Evolutionary conservation across 1,140 invertebrate species (phyloP), one percentile per base, ranked within the genome.

Genomic region (Aphis gossypii): DNA sequence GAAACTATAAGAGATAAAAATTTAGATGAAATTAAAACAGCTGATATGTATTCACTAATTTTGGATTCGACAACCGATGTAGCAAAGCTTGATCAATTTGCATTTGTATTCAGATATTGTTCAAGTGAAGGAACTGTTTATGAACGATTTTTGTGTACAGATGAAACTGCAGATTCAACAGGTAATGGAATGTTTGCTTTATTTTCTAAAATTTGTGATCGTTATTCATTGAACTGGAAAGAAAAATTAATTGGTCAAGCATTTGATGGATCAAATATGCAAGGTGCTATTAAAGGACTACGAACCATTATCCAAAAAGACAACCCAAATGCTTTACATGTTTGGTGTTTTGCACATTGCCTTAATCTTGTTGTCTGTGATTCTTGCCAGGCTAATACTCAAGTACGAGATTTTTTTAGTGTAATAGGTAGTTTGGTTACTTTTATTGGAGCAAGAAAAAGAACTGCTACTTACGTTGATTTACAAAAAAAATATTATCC

Each of bases 331-430:
- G 88, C 88, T 38, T 51, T 90, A 56, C n/a, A 90, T 90, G 48
- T 90, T 48, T 90, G 88, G 48, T 90, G 88, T 90, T 90, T 56
- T 56, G 88, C 88, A 35, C 88, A 90, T 46, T 56, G 88, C 25
- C 54, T 90, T n/a, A 56, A n/a, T 41, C 48, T 90, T 41, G 88
- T 35, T 41, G 44, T 90, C 35, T 38, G 18, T 86, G 83, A 41
- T 38, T 38, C 83, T 18, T 86, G 83, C 35, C 35, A 84, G 35
- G 35, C 83, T 44, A 84, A 38, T 86, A 35, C 9, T 23, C 30
- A 86, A 38, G 38, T 86, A 41, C 20, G 35, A 86, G 35, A 86
- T 44, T 86, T 86, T 38, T 86, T 86, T 18, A 35, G 83, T 23
- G 44, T 35, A 11, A 35, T 86, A 86, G 35, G 41, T 41, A 86